Base-by-base conservation (phyloP, 2,113 vertebrate genomes). In the Anhinga anhinga region DNA sequence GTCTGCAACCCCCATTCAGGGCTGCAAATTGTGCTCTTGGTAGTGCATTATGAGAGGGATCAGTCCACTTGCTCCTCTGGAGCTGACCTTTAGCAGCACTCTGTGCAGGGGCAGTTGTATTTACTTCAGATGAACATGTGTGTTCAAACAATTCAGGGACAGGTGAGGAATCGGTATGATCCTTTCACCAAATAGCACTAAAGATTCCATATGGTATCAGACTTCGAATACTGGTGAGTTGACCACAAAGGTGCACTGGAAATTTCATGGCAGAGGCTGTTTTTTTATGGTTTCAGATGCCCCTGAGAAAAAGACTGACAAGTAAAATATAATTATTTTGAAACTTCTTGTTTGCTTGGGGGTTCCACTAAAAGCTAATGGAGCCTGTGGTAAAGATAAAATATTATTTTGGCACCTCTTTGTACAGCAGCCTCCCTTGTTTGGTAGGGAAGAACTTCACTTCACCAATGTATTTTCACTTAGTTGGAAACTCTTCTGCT, bases 401-500 rank as follows among this genome's bases (percentile, higher is more conserved):
- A 40, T 34, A 56, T 10, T 80, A 4, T 11, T 19, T 86, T 81
- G 59, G 16, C 9, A 53, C 13, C 8, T 81, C 26, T 63, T 32
- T 32, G 8, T 61, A 34, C 29, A 52, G 26, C 53, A 85, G 7
- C 29, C 18, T 81, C 47, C 26, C 27, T 25, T 89, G 13, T 61
- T 89, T 42, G 29, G 38, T 89, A 81, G 21, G 25, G 29, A 73
- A 25, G 73, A 58, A 53, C 26, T 88, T 73, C 36, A 38, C 10
- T 73, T 91, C 30, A 30, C 22, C 5, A 7, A 38, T 32, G 26
- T 15, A 15, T 91, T 93, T 94, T 78, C 45, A 53, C 19, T 78
- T 82, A 88, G 49, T 59, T 80, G 62, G 86, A 81, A 89, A 56
- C 40, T 61, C 77, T 13, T 52, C 40, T 86, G 72, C 58, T 86